These are phyloP conservation scores for Ochropacha duplaris DNA, from an alignment of 2,888 invertebrate genomes.

Conservation along the genomic window DNA sequence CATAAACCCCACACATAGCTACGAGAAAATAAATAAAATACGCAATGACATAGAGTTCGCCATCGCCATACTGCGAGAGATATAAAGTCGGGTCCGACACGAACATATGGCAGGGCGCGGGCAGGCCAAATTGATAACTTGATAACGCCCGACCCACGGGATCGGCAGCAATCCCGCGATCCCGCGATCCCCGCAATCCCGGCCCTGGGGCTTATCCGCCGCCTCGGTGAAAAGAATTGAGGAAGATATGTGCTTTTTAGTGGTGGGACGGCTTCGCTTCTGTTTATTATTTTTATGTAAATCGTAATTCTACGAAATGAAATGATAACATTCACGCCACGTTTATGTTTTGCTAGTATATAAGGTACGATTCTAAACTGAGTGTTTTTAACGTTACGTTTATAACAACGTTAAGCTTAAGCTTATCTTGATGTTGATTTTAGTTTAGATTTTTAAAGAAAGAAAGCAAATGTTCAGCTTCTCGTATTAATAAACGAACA, in stretches of 20 bases:
- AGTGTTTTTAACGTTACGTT: background rate
- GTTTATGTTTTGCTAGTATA: slow-evolving; percentile 26
- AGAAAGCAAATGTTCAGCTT: no score
- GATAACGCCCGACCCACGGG: slow-evolving; percentile 59
- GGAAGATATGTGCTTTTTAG: slow-evolving; percentile 42
- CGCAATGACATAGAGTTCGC: slow-evolving; percentile 2
- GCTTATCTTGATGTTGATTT: background rate
- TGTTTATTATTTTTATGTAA: slow-evolving; percentile 64
- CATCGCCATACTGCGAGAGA: slow-evolving; percentile 2
- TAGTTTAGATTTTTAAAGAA: background rate
- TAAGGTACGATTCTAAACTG: slow-evolving; percentile 14
- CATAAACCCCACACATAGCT: background rate
- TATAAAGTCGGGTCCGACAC: background rate
- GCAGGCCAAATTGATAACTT: slow-evolving; percentile 72
- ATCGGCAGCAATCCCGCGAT: slow-evolving; percentile 33
- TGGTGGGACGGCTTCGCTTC: slow-evolving; percentile 22
- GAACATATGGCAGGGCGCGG: slow-evolving; percentile 33
- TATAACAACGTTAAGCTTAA: background rate
- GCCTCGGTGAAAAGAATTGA: slow-evolving; percentile 37
- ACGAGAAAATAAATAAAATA: background rate
- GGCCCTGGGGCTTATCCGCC: slow-evolving; percentile 27
- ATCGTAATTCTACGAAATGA: slow-evolving; percentile 57
- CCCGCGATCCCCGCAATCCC: slow-evolving; percentile 40
- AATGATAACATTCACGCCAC: slow-evolving; percentile 52
- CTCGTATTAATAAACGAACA: no score